Evolutionary conservation across 2,888 invertebrate genomes (phyloP).

Genomic region (Drosophila multiciliata): DNA sequence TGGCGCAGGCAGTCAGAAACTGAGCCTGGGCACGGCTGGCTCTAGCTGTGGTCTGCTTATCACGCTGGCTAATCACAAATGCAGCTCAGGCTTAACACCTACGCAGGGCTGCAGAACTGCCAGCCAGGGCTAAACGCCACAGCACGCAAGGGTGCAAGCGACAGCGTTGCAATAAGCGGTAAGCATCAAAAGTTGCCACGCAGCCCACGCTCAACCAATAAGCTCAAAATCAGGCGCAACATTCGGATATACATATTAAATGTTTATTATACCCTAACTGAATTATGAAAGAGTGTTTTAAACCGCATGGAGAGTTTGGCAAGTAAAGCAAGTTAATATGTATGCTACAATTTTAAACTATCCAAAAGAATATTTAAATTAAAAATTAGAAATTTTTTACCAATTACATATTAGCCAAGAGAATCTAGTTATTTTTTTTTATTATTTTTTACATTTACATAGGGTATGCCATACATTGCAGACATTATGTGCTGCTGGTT

Average conservation of each 20-base stretch:
- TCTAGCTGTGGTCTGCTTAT: constrained; percentile 33
- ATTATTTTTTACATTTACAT: neutral
- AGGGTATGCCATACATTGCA: constrained; percentile 21
- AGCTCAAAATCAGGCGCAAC: constrained; percentile 37
- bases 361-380: neutral
- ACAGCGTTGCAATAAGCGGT: constrained; percentile 2
- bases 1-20: neutral
- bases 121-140: constrained; percentile 9
- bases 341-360: neutral
- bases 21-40: constrained; percentile 38
- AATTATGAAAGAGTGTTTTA: neutral
- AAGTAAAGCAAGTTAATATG: neutral
- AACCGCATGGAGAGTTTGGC: neutral
- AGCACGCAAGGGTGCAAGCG: constrained; percentile 28
- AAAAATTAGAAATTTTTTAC: neutral
- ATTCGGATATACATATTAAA: constrained; percentile 55
- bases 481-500: constrained; percentile 4
- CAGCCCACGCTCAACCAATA: constrained; percentile 56
- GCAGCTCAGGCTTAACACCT: constrained; percentile 50
- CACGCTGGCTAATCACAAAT: constrained; percentile 56
- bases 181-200: constrained; percentile 65
- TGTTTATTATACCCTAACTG: constrained; percentile 40
- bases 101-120: constrained; percentile 38
- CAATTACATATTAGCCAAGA: neutral
- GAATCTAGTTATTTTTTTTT: neutral